Conservation (phyloP, 2,113 vertebrate species). For the Atlantisia rogersi region DNA sequence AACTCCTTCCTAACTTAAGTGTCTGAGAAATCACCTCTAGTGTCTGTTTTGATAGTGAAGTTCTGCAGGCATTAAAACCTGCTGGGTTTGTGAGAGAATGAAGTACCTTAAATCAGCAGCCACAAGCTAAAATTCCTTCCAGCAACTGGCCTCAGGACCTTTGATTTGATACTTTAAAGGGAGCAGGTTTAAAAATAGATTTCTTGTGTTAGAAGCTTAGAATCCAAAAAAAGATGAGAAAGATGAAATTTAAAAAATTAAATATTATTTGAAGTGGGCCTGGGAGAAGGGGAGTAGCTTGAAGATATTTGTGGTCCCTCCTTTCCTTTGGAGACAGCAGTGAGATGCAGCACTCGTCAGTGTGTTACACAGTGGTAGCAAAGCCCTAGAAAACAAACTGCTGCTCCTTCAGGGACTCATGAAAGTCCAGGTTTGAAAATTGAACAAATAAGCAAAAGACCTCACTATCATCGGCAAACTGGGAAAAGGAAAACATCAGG, state of each 20-base stretch:
- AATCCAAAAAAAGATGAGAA: neutral
- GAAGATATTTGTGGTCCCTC: neutral
- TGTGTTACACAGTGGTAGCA: fast-evolving
- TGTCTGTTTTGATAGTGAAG: neutral
- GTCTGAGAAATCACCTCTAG: neutral
- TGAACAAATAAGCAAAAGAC: neutral
- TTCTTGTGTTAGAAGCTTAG: neutral
- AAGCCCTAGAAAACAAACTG: neutral
- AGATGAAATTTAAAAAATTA: neutral
- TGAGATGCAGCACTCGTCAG: neutral
- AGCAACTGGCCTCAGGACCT: neutral
- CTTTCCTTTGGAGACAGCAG: neutral
- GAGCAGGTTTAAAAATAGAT: neutral
- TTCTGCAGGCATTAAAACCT: neutral
- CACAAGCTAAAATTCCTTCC: neutral
- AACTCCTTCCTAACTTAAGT: neutral
- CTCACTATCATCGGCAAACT: neutral
- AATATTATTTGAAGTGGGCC: neutral
- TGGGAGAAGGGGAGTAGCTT: neutral
- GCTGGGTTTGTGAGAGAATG: neutral
- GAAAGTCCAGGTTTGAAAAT: neutral
- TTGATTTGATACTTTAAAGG: neutral
- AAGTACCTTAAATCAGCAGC: neutral
- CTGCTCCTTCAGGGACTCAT: neutral
- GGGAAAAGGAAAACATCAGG: neutral